Base-by-base conservation (phyloP, 1,140 invertebrate genomes). In the Panagrolaimus sp. region DNA sequence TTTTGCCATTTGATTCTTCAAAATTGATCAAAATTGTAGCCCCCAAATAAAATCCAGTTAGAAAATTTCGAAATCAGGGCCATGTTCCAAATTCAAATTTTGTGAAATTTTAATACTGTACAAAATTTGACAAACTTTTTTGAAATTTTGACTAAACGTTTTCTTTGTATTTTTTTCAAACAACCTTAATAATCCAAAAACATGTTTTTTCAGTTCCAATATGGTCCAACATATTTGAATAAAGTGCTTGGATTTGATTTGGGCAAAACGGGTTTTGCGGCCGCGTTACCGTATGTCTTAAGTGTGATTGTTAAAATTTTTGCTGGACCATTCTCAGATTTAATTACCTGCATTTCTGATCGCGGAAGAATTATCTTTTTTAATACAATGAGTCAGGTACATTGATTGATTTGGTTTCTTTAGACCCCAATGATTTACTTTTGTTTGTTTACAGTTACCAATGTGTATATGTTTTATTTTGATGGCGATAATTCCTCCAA, bases 371-470 rank as follows among this genome's bases (percentile, higher is more conserved):
- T 58, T 24, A 58, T 58, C 4, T 26, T 58, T 28, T 58, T 58
- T 21, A 58, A 58, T 21, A 58, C 52, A 4, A 58, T 58, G 21
- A 58, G 52, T 58, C 52, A 58, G 48, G 73, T 73, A 44, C 63
- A 48, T 38, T 38, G 32, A 38, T 38, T 38, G 7, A 38, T 38
- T 38, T 7, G 2, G 32, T 4, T 4, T 38, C 32, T 4, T 38
- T 38, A 7, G 2, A 38, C 7, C 32, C n/a, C n/a, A n/a, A n/a
- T n/a, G n/a, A 38, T 38, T 38, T 38, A 38, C 32, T 38, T 38
- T 38, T 38, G n/a, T n/a, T n/a, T n/a, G n/a, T n/a, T n/a, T n/a
- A n/a, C 73, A 75, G 21, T 58, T 58, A 14, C 52, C 52, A 0
- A 58, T 58, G 52, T 21, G 21, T 3, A 58, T 58, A 10, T 58